These are phyloP conservation scores for Lasioglossum figueresi DNA, from an alignment of 2,888 invertebrate species.

Conservation along the genomic window DNA sequence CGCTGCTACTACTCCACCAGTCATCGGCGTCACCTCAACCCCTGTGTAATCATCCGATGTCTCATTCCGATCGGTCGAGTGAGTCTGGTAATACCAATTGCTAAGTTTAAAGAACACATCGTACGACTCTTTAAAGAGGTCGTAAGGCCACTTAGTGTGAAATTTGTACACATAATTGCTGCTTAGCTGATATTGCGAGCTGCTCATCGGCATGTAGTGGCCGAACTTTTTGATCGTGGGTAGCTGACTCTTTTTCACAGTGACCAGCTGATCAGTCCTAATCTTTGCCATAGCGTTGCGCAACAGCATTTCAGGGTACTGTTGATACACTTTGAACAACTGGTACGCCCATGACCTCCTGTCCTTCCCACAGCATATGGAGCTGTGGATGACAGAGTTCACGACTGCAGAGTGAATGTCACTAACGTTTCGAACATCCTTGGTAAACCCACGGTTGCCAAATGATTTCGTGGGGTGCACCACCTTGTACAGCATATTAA, in stretches of 20 bases:
- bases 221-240: conserved; percentile 82
- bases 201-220: conserved; percentile 84
- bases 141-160: conserved; percentile 84
- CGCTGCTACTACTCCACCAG: conserved; percentile 85
- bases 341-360: conserved; percentile 88
- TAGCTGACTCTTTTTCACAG: conserved; percentile 84
- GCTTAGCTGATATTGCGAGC: conserved; percentile 84
- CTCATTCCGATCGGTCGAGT: not conserved
- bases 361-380: conserved; percentile 87
- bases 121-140: conserved; percentile 83
- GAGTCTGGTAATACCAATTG: conserved; percentile 60
- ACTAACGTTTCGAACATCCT: conserved; percentile 83
- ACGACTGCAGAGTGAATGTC: conserved; percentile 86
- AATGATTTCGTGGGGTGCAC: conserved; percentile 79
- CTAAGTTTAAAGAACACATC: conserved; percentile 74
- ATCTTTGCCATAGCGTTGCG: conserved; percentile 87
- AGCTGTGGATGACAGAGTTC: conserved; percentile 88
- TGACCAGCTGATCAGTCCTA: conserved; percentile 86
- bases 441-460: conserved; percentile 75
- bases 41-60: conserved; percentile 60
- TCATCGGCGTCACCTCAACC: conserved; percentile 82
- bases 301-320: conserved; percentile 88
- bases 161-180: conserved; percentile 83
- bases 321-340: conserved; percentile 89
- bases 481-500: conserved; percentile 78